Evolutionary conservation across 2,113 vertebrate genomes (phyloP).

Genomic region (Craseonycteris thonglongyai): DNA sequence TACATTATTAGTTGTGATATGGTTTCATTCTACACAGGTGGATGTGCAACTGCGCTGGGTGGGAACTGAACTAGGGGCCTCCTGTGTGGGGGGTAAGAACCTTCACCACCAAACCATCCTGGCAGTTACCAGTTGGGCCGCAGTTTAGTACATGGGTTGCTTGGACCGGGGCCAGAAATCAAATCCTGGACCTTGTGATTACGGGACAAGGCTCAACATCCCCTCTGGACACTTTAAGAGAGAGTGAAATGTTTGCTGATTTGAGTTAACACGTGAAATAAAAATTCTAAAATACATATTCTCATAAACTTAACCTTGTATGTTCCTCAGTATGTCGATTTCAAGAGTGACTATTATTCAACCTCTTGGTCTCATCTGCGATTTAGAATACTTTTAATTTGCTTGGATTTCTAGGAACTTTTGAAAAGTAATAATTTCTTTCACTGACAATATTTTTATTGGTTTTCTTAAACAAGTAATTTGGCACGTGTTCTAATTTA

Average conservation of each 20-base stretch:
- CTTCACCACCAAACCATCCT: too few species aligned
- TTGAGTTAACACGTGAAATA: neutral
- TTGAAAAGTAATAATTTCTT: neutral
- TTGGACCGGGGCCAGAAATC: too few species aligned
- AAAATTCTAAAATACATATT: neutral
- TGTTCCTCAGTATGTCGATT: neutral
- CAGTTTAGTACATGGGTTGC: too few species aligned
- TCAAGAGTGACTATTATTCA: neutral
- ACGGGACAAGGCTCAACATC: too few species aligned
- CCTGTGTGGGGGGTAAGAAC: too few species aligned
- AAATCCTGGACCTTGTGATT: too few species aligned
- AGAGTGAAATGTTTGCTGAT: neutral
- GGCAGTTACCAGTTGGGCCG: too few species aligned
- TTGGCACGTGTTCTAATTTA: neutral
- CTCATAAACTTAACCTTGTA: neutral
- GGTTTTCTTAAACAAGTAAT: neutral
- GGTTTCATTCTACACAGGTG: too few species aligned
- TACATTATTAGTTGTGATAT: too few species aligned
- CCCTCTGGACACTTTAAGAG: neutral
- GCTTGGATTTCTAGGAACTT: neutral
- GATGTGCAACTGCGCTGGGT: too few species aligned
- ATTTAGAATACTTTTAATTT: constrained; percentile 7
- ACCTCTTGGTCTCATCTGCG: neutral
- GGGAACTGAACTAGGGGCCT: too few species aligned
- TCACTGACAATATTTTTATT: neutral